These are phyloP conservation scores for Himalopsyche anomala DNA, from an alignment of 2,888 invertebrate genomes.

Conservation along the genomic window DNA sequence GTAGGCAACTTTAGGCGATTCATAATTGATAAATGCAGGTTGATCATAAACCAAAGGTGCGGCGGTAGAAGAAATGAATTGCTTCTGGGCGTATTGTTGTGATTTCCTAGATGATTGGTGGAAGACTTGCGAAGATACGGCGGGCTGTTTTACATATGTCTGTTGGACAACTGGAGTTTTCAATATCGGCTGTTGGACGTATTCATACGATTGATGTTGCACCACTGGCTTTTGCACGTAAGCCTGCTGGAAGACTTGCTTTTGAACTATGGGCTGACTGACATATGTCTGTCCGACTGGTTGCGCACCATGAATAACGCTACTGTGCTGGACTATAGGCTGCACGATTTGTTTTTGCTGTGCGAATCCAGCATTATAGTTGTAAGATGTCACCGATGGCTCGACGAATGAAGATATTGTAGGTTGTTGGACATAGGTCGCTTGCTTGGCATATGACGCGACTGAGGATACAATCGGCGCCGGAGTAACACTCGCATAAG, in stretches of 20 bases:
- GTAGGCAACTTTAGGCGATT: slow-evolving; percentile 65
- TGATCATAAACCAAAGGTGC: slow-evolving; percentile 57
- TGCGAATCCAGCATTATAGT: neutral
- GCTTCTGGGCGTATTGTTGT: slow-evolving; percentile 68
- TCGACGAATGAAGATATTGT: slow-evolving; percentile 58
- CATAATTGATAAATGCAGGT: slow-evolving; percentile 49
- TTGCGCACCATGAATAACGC: slow-evolving; percentile 68
- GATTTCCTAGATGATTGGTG: slow-evolving; percentile 68
- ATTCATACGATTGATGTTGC: slow-evolving; percentile 41
- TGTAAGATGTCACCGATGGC: slow-evolving; percentile 55
- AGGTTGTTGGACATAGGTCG: slow-evolving; percentile 68
- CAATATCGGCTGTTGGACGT: slow-evolving; percentile 49
- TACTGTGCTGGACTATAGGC: slow-evolving; percentile 68
- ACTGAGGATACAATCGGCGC: slow-evolving; percentile 70
- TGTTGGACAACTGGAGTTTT: slow-evolving; percentile 47
- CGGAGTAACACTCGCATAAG: slow-evolving; percentile 72
- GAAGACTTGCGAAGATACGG: slow-evolving; percentile 73
- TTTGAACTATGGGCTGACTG: slow-evolving; percentile 67
- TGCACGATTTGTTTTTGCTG: slow-evolving; percentile 66
- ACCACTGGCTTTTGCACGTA: slow-evolving; percentile 57
- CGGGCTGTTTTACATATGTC: slow-evolving; percentile 66
- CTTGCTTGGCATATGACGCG: slow-evolving; percentile 66
- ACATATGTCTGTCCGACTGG: slow-evolving; percentile 40
- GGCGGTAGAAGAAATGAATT: slow-evolving; percentile 62
- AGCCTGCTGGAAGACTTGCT: slow-evolving; percentile 67